phyloP scores from a whole-genome alignment of 2,113 vertebrate species.

The Mobula hypostoma region DNA sequence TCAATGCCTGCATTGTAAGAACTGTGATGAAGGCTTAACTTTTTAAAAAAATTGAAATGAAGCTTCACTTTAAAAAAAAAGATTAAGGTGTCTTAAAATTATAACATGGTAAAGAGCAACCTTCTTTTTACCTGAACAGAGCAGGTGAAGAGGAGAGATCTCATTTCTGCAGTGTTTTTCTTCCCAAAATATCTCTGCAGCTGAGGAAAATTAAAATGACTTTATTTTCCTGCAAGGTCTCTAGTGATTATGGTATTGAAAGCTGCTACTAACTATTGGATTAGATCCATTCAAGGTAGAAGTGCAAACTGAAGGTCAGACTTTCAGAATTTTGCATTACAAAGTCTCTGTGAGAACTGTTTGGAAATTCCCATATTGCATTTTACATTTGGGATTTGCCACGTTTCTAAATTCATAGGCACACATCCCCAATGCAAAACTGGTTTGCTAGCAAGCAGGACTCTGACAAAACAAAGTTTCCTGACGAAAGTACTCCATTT shows the following conservation, averaged over 20 bases:
- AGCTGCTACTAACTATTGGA: neutral
- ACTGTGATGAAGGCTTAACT: neutral
- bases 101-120: neutral
- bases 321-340: neutral
- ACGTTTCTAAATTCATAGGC: neutral
- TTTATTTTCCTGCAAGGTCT: neutral
- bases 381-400: neutral
- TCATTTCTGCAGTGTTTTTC: neutral
- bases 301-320: constrained; percentile 15
- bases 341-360: neutral
- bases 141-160: neutral
- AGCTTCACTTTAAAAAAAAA: neutral
- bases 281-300: neutral
- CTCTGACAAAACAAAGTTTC: neutral
- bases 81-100: neutral
- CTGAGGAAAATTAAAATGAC: constrained; percentile 6
- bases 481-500: neutral
- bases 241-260: neutral
- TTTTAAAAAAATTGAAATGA: neutral
- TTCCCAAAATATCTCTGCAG: neutral
- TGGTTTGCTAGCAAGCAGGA: neutral
- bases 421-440: neutral
- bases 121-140: neutral
- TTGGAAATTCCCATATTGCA: constrained; percentile 1
- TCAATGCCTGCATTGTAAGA: neutral